Conservation (phyloP, 2,797 vertebrate genomes). For the Calcarius lapponicus region DNA sequence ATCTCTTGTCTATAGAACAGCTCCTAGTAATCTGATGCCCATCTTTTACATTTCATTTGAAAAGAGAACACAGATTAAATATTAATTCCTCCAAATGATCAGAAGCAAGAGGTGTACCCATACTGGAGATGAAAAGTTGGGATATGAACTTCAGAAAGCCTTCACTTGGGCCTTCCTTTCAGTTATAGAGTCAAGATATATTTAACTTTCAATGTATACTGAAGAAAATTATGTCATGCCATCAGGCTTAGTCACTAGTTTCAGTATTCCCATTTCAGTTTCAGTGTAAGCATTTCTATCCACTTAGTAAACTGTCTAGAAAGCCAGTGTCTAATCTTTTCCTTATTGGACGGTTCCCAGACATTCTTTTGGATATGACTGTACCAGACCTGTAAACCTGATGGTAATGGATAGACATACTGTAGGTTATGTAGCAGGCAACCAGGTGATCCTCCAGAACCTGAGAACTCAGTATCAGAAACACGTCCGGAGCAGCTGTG, state of each 20-base stretch:
- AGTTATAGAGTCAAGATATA: not conserved
- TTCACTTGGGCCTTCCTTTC: not conserved
- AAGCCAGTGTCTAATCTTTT: slow-evolving; percentile 39
- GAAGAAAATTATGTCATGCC: not conserved
- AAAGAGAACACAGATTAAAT: not conserved
- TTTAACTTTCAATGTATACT: not conserved
- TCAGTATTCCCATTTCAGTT: not conserved
- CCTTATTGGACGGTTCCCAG: slow-evolving; percentile 77
- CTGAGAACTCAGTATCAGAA: slow-evolving; percentile 79
- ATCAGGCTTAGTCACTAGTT: not conserved
- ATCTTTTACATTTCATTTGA: not conserved
- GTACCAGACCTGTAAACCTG: slow-evolving; percentile 84
- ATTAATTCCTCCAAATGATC: not conserved
- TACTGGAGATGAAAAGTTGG: not conserved
- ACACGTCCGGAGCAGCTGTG: slow-evolving; percentile 83
- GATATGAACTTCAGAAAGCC: not conserved
- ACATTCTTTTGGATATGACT: slow-evolving; percentile 94
- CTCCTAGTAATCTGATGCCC: not conserved
- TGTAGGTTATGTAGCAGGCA: slow-evolving; percentile 88
- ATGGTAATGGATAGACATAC: slow-evolving; percentile 83
- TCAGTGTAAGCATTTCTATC: not conserved
- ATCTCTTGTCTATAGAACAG: not conserved
- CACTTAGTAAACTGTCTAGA: not conserved
- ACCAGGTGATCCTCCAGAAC: slow-evolving; percentile 84
- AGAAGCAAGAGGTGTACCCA: not conserved